A percentile compares a stretch with the other conserved stretches of the same genome.
Evolutionary conservation across 1,140 invertebrate genomes (phyloP).

Genomic region (Drosophila insularis): DNA sequence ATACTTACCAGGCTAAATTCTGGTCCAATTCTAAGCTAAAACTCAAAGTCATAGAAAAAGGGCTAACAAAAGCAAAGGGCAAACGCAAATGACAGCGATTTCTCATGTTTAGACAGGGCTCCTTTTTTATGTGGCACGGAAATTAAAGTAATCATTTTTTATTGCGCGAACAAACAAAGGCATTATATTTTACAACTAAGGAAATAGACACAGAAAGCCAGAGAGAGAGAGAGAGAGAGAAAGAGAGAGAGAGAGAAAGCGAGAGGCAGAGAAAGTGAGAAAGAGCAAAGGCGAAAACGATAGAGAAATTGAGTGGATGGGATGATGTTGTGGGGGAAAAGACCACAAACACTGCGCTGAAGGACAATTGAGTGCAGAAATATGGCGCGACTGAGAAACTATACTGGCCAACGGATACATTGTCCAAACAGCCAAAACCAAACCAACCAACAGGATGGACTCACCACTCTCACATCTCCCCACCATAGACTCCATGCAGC

Average conservation of each 20-base stretch:
- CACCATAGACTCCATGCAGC: constrained; percentile 19
- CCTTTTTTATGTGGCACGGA: constrained; percentile 69
- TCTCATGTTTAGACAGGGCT: constrained; percentile 67
- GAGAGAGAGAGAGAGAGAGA: background rate
- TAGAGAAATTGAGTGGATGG: constrained; percentile 26
- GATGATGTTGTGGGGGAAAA: background rate
- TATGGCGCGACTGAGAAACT: constrained; percentile 63
- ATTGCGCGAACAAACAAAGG: constrained; percentile 79
- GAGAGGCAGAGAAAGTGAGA: background rate
- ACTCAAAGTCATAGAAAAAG: too few species aligned
- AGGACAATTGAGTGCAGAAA: constrained; percentile 79
- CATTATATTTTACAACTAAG: constrained; percentile 72
- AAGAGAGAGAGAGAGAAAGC: background rate
- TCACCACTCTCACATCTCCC: background rate
- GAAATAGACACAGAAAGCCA: background rate
- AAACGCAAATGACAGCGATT: constrained; percentile 61
- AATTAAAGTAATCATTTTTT: constrained; percentile 81
- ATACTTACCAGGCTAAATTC: background rate
- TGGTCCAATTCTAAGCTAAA: too few species aligned
- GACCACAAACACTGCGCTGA: constrained; percentile 68
- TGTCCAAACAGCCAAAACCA: constrained; percentile 51
- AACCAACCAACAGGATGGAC: constrained; percentile 17
- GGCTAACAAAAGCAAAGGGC: background rate
- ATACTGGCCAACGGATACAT: constrained; percentile 53
- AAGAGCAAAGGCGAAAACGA: constrained; percentile 28